Evolutionary conservation across 2,113 vertebrate species (phyloP).

Genomic region (Ictalurus furcatus): DNA sequence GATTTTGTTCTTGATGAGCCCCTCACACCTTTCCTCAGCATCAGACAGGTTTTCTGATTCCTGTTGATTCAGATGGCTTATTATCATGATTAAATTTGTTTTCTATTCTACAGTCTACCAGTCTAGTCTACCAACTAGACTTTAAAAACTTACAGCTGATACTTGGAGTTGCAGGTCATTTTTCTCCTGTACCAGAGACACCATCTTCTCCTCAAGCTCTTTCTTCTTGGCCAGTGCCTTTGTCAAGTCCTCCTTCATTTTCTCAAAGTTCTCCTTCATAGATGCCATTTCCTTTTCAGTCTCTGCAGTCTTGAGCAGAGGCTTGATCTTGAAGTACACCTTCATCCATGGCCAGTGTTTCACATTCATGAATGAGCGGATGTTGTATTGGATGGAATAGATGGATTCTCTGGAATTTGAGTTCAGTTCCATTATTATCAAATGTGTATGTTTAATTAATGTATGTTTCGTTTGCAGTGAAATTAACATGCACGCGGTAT

Average conservation of each 20-base stretch:
- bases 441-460: no score
- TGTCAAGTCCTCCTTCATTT: constrained; percentile 81
- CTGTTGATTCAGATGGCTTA: constrained; percentile 42
- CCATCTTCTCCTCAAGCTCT: constrained; percentile 83
- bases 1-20: constrained; percentile 53
- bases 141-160: constrained; percentile 66
- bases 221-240: constrained; percentile 81
- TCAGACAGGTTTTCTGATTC: constrained; percentile 61
- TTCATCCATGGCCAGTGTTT: constrained; percentile 95
- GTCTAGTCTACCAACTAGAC: neutral
- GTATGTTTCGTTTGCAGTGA: no score
- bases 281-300: constrained; percentile 73
- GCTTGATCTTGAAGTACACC: constrained; percentile 86
- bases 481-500: no score
- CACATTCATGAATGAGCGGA: constrained; percentile 89
- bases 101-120: neutral
- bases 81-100: neutral
- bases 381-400: constrained; percentile 79
- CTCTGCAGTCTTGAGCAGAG: constrained; percentile 78
- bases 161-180: constrained; percentile 78
- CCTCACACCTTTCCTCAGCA: constrained; percentile 53
- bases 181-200: constrained; percentile 75
- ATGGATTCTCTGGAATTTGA: no score
- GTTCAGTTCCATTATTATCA: no score
- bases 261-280: constrained; percentile 81